Conservation (phyloP, 2,113 vertebrate genomes). For the Thalassoma bifasciatum region DNA sequence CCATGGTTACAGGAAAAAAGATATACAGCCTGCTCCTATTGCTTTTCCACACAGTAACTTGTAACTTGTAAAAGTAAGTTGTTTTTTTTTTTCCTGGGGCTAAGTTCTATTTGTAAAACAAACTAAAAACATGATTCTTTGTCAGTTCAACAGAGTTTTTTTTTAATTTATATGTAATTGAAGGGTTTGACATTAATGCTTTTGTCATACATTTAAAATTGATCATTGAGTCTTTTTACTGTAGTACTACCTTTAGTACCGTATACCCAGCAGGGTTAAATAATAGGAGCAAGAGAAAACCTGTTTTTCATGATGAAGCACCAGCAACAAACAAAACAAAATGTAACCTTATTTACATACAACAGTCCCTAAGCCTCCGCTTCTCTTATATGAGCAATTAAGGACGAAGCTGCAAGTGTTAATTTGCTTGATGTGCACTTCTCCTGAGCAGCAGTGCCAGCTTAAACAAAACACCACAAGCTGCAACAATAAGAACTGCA, state of each 20-base stretch:
- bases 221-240: slow-evolving; percentile 40
- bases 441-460: slow-evolving; percentile 58
- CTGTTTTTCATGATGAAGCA: slow-evolving; percentile 61
- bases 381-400: slow-evolving; percentile 82
- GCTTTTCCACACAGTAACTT: too few relatives aligned
- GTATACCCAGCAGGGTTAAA: slow-evolving; percentile 37
- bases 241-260: slow-evolving; percentile 1
- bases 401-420: slow-evolving; percentile 78
- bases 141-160: too few relatives aligned
- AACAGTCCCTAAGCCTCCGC: slow-evolving; percentile 70
- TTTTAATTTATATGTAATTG: too few relatives aligned
- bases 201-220: slow-evolving; percentile 38
- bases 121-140: too few relatives aligned
- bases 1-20: too few relatives aligned
- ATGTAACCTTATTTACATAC: slow-evolving; percentile 75
- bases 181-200: slow-evolving; percentile 12
- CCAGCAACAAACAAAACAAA: slow-evolving; percentile 60
- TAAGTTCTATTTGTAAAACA: too few relatives aligned
- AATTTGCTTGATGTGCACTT: slow-evolving; percentile 80
- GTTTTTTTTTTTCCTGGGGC: too few relatives aligned
- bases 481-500: slow-evolving; percentile 57
- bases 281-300: slow-evolving; percentile 13
- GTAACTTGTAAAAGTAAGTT: too few relatives aligned
- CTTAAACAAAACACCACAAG: slow-evolving; percentile 67
- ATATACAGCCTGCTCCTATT: too few relatives aligned